Conservation (phyloP, 2,888 invertebrate genomes). For the Rhagonycha fulva region DNA sequence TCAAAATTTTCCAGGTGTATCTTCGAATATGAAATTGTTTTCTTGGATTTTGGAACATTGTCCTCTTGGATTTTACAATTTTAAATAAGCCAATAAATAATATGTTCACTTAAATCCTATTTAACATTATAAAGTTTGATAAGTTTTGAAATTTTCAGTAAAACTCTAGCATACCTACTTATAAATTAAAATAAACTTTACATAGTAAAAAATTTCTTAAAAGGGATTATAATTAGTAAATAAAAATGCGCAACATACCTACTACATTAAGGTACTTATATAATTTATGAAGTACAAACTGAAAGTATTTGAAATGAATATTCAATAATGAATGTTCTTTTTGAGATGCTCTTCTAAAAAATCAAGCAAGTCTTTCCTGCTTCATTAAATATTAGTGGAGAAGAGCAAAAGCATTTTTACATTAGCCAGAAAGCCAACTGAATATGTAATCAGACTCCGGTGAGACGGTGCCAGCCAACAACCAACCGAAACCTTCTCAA, state of each 20-base stretch:
- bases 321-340: slow-evolving; percentile 35
- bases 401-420: slow-evolving; percentile 39
- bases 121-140: too few relatives aligned
- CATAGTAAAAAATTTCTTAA: neutral
- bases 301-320: slow-evolving; percentile 31
- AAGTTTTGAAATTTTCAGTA: too few relatives aligned
- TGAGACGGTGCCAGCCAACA: slow-evolving; percentile 30
- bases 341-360: slow-evolving; percentile 26
- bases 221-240: neutral
- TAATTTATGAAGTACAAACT: slow-evolving; percentile 24
- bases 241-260: neutral
- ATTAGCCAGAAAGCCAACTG: slow-evolving; percentile 37
- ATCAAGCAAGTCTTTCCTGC: slow-evolving; percentile 28
- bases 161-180: too few relatives aligned
- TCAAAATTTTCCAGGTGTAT: too few relatives aligned
- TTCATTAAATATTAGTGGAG: slow-evolving; percentile 36
- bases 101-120: too few relatives aligned
- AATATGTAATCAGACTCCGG: slow-evolving; percentile 35
- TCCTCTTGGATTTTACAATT: too few relatives aligned
- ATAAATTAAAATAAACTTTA: neutral
- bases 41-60: too few relatives aligned
- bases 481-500: slow-evolving; percentile 28
- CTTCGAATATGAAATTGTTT: too few relatives aligned
- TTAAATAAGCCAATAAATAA: too few relatives aligned
- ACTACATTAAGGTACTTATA: slow-evolving; percentile 5